Conservation (phyloP, 2,113 vertebrate species). For the Egretta garzetta region DNA sequence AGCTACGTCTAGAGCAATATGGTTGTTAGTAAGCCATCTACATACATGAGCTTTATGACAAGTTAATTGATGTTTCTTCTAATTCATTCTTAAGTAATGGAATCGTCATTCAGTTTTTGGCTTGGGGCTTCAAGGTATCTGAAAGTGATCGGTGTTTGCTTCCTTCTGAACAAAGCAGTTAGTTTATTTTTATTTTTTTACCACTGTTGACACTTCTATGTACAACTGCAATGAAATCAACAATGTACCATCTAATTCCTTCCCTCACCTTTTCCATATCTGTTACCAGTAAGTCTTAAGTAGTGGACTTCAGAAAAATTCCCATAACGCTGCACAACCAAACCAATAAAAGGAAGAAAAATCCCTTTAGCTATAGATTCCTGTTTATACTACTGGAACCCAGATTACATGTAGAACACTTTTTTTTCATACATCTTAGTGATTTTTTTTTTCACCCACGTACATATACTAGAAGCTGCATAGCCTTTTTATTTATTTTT, state of each 20-base stretch:
- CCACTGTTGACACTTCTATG: constrained; percentile 27
- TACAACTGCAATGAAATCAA: constrained; percentile 10
- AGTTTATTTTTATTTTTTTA: constrained; percentile 22
- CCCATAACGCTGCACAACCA: constrained; percentile 42
- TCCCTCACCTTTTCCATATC: not conserved
- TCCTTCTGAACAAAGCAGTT: constrained; percentile 18
- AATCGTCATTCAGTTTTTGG: not conserved
- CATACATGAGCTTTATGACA: constrained; percentile 17
- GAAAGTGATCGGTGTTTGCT: not conserved
- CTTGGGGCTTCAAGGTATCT: not conserved
- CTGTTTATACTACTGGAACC: constrained; percentile 60
- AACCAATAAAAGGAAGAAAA: constrained; percentile 14
- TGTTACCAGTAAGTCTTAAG: constrained; percentile 32
- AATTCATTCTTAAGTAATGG: not conserved
- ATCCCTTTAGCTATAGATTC: constrained; percentile 12
- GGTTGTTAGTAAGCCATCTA: not conserved
- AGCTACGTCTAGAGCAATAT: not conserved
- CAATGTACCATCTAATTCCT: not conserved
- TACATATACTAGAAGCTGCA: constrained; percentile 50
- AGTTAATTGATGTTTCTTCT: constrained; percentile 38
- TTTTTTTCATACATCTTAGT: constrained; percentile 8
- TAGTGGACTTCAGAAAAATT: constrained; percentile 48
- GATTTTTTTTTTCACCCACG: not conserved
- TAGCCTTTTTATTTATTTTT: constrained; percentile 66
- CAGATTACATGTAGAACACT: constrained; percentile 45